Evolutionary conservation across 2,797 vertebrate genomes (phyloP).

Genomic region (Dendrocincla fuliginosa): DNA sequence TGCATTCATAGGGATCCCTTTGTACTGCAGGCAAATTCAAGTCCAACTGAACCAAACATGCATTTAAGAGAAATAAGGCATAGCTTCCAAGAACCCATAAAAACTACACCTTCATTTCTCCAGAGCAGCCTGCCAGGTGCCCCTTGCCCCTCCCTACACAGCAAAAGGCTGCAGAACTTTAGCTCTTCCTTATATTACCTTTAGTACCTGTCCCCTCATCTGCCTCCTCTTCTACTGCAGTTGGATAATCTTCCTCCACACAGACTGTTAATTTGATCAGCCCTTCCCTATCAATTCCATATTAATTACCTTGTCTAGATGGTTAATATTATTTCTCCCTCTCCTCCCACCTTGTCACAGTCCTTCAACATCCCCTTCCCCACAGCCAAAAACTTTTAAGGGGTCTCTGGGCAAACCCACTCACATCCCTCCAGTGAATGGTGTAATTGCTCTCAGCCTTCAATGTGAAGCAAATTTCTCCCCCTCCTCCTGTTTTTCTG

Average conservation of each 20-base stretch:
- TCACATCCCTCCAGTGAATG: neutral
- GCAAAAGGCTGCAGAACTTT: neutral
- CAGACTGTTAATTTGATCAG: constrained; percentile 20
- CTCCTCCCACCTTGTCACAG: neutral
- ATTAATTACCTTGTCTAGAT: neutral
- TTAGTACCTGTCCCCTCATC: neutral
- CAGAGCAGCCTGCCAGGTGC: neutral
- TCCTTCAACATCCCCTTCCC: neutral
- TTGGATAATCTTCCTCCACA: constrained; percentile 12
- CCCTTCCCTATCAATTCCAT: neutral
- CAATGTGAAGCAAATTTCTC: neutral
- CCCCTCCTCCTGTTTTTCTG: neutral
- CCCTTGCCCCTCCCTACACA: neutral
- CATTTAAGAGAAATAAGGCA: neutral
- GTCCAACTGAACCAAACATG: neutral
- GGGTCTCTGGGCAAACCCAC: neutral
- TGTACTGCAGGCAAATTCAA: neutral
- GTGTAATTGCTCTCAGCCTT: neutral
- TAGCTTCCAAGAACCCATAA: neutral
- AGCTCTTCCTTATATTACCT: neutral
- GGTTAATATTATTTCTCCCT: neutral
- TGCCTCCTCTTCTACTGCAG: neutral
- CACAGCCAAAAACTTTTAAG: neutral
- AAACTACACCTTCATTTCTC: neutral
- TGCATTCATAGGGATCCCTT: neutral